Evolutionary conservation across 2,888 invertebrate species (phyloP).

Genomic region (Resseliella maxima): DNA sequence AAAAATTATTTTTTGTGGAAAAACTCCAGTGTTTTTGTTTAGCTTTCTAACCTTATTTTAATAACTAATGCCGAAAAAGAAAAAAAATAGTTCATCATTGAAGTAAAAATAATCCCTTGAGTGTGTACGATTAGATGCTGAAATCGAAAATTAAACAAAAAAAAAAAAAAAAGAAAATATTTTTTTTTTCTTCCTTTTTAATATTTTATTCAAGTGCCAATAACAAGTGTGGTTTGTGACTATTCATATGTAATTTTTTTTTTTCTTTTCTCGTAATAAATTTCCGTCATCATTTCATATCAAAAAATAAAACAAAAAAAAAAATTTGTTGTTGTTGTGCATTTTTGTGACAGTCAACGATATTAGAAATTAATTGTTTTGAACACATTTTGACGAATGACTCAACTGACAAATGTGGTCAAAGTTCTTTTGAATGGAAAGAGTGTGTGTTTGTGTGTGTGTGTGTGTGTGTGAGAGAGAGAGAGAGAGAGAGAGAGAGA

Average conservation of each 20-base stretch:
- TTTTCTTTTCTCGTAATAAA: neutral
- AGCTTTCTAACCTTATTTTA: conserved; percentile 27
- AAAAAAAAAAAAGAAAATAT: neutral
- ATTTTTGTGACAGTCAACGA: neutral
- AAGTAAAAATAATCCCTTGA: neutral
- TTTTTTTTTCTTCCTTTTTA: neutral
- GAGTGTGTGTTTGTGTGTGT: too few species aligned
- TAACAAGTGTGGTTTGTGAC: conserved; percentile 39
- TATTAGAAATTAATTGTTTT: neutral
- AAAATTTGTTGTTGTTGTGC: neutral
- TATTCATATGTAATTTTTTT: neutral
- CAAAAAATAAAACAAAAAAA: too few species aligned
- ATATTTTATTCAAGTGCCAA: neutral
- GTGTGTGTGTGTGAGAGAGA: too few species aligned
- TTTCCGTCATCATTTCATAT: neutral
- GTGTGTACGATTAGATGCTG: too few species aligned
- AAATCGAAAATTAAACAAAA: too few species aligned
- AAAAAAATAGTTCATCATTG: neutral
- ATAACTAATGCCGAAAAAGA: conserved; percentile 25
- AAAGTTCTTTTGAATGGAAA: neutral
- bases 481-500: neutral
- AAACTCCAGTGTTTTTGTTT: neutral
- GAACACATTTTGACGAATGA: neutral
- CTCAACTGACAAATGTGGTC: conserved; percentile 32
- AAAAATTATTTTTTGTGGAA: neutral